Evolutionary conservation across 1,140 invertebrate genomes (phyloP), one percentile per base, ranked within the genome.

Genomic region (Zaprionus lachaisei): DNA sequence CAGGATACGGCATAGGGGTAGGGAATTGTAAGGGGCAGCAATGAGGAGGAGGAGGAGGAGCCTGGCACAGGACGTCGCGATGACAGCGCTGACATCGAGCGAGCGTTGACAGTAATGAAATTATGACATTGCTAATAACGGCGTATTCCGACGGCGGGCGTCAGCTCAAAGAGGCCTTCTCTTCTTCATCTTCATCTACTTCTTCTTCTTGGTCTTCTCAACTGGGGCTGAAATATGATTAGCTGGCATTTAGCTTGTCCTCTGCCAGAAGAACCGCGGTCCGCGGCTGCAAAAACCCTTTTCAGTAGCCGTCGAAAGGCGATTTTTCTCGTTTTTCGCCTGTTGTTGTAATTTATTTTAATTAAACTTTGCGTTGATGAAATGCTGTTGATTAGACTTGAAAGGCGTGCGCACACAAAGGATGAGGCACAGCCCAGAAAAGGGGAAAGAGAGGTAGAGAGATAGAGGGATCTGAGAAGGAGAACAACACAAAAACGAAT

Each of bases 121-220:
- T 90, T 90, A 90, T 90, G 85, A 90, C 85, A 85, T 85, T 90
- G 85, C 84, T 87, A 85, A 89, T 89, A 89, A 90, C 81, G 69
- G 75, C 57, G 84, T 81, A 75, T 73, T 37, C 55, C 81, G 47
- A 62, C 80, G 38, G 3, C 14, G 73, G 58, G 73, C 74, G 69
- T 58, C 72, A 74, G 74, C 76, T 80, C 78, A 78, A 71, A 67
- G 34, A 58, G 70, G 68, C 68, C 81, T 83, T 64, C 64, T 74
- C 61, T 51, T 37, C 70, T 71, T 75, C 62, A 24, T 68, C 44
- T 20, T 47, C 24, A 28, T 31, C 34, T 31, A 11, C 20, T 17
- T 12, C 14, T 12, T 37, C 31, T 26, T 5, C 14, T 12, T n/a
- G 31, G 12, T 9, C 20, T 51, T 12, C 47, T 24, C 47, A 51